Evolutionary conservation across 2,113 vertebrate species (phyloP).

Genomic region (Pica pica): DNA sequence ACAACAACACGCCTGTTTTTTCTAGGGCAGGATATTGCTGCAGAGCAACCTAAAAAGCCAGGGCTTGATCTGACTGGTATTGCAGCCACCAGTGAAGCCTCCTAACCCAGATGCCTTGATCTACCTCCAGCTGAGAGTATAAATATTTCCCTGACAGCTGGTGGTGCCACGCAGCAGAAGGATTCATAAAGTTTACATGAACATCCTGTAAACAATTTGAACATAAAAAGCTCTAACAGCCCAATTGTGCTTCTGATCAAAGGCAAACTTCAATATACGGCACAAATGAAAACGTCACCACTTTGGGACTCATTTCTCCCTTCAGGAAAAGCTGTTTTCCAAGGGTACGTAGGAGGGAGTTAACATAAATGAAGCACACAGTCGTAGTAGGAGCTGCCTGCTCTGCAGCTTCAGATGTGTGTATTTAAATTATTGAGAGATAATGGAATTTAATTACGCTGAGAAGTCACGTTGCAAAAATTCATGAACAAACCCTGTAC

Average conservation of each 20-base stretch:
- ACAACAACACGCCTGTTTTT: background rate
- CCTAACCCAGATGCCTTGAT: conserved; percentile 46
- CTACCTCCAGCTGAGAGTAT: conserved; percentile 52
- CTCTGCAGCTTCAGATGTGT: conserved; percentile 16
- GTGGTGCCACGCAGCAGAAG: conserved; percentile 69
- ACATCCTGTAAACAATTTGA: conserved; percentile 74
- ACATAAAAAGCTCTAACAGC: conserved; percentile 65
- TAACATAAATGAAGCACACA: conserved; percentile 36
- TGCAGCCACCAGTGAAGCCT: background rate
- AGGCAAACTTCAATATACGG: conserved; percentile 51
- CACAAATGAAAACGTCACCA: conserved; percentile 52
- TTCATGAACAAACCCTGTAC: background rate
- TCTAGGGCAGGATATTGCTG: background rate
- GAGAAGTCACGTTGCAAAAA: background rate
- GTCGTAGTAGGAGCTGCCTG: conserved; percentile 16
- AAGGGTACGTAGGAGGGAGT: conserved; percentile 36
- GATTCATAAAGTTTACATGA: conserved; percentile 77
- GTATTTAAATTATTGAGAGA: conserved; percentile 48
- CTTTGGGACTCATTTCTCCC: conserved; percentile 45
- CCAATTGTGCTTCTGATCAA: conserved; percentile 69
- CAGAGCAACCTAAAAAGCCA: background rate
- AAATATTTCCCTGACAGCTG: conserved; percentile 74
- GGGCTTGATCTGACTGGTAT: background rate
- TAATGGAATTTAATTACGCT: conserved; percentile 28
- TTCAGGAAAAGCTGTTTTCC: conserved; percentile 51